Base-by-base conservation (phyloP, 1,140 invertebrate species). In the Drosophila persimilis region DNA sequence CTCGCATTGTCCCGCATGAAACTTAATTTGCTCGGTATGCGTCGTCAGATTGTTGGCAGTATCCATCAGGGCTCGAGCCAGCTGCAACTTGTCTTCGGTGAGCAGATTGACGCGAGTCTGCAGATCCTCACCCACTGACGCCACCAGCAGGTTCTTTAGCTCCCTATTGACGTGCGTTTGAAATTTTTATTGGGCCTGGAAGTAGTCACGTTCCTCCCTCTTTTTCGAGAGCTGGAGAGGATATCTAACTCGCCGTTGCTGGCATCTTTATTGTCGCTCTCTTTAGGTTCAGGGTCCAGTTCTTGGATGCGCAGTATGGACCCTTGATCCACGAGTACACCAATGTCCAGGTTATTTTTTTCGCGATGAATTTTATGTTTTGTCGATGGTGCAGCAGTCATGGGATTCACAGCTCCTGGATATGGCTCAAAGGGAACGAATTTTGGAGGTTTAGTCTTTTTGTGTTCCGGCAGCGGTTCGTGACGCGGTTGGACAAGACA, bases 121-220 rank as follows among this genome's bases (percentile, higher is more conserved):
- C 45, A 98, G 92, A 92, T 99, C 98, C 92, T 98, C 97, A 15
- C 98, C 98, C 48, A 99, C 96, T 24, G 97, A 97, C 22, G 97
- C 97, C 3, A 99, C 97, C 39, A 99, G 90, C 89, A 99, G 94
- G 90, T 96, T 98, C 92, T 98, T 99, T 41, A 99, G 92, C 92
- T 98, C 97, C 62, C 95, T 94, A 92, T 98, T 98, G 1, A 98
- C 96, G 95, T 98, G 86, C 6, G 92, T 93, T 90, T 95, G 95
- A 86, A 95, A 95, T 77, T 94, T 95, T 3, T 96, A 92, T 71
- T 96, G 95, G 84, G 94, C 94, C 79, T 95, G 94, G 15, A 95
- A 92, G 75, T 94, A 93, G 73, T 92, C 91, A 60, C 95, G 94
- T 63, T 94, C 94, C 80, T 94, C 93, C 43, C 93, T 93, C 6